Evolutionary conservation across 2,888 invertebrate genomes (phyloP), one percentile per base, ranked within the genome.

Genomic region (Drosophila stalkeri): DNA sequence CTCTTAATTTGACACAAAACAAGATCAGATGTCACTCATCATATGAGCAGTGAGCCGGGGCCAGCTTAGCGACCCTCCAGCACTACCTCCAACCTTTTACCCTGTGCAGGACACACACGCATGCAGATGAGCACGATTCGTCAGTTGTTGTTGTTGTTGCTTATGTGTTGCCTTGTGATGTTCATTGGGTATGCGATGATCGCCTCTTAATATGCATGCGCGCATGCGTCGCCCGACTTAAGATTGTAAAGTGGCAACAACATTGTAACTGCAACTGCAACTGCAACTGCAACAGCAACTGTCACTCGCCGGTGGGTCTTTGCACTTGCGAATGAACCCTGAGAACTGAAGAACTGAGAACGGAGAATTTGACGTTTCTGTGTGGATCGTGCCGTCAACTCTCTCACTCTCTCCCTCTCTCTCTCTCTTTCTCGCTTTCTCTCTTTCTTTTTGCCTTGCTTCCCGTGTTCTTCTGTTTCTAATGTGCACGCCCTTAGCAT

Each of bases 1-100:
- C 89, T 91, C 91, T 90, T 91, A 90, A 91, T 91, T 91, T 91
- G 91, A 91, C 91, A 91, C 86, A 90, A 89, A 90, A 89, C 86
- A 90, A 91, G 91, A 91, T 91, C 91, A 91, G 90, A 91, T 91
- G 91, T 90, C 91, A 91, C 84, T 85, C 80, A 81, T 82, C 83
- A 87, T 84, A 77, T 23, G 23, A 75, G 74, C 46, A 76, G 74
- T 27, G 55, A 61, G 3, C 37, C 51, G 43, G 55, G 49, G 68
- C 52, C 65, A 55, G 67, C 68, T 57, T 35, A 31, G 57, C 27
- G 57, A 67, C 52, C 35, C 52, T 35, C 33, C 3, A 37, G 5
- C 43, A 2, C 4, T 9, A 3, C n/a, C 41, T 3, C n/a, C n/a
- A 11, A 3, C 14, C 44, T 20, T 2, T 18, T 54, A 41, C 27